Base-by-base conservation (phyloP, 2,113 vertebrate genomes). In the Brachyistius frenatus region DNA sequence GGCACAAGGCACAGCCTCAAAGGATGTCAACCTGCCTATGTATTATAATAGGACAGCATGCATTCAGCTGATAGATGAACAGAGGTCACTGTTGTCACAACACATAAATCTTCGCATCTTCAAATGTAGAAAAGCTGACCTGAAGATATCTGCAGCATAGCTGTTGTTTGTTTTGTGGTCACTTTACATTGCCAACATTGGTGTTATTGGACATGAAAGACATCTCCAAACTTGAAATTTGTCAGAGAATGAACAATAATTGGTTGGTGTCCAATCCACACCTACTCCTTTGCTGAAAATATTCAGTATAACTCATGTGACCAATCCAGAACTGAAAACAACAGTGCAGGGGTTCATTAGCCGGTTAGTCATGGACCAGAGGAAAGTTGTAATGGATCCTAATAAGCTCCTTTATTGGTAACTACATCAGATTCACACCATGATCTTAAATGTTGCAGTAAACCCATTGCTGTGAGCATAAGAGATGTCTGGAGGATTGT, bases 61-160 rank as follows among this genome's bases (percentile, higher is more conserved):
- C 49, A 66, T 66, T 63, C 31, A 69, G 62, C 7, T 67, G 65
- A 74, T 54, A 50, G 1, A 52, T 37, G 39, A 76, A 52, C 47
- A 62, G 13, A 35, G 10, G 63, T 85, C 64, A 23, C 55, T 36
- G 46, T 49, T 50, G 16, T 9, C 37, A 16, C 9, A 46, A 8
- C 16, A 76, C 5, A 36, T 66, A 15, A 47, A 32, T 56, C 3
- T 57, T 23, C 15, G 23, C 6, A 65, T 76, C 62, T 54, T 58
- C 16, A 72, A 35, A 36, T 11, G n/a, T 9, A 37, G 23, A 23
- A 23, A 23, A 44, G 52, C 46, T 30, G 5, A n/a, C 10, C 65
- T 60, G 39, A 65, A 53, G 46, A 33, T 37, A 2, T 73, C 35
- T 67, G 61, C 33, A 66, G 47, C 44, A 6, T 7, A 46, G 44